phyloP scores from a whole-genome alignment of 2,113 vertebrate genomes.

The Recurvirostra avosetta region DNA sequence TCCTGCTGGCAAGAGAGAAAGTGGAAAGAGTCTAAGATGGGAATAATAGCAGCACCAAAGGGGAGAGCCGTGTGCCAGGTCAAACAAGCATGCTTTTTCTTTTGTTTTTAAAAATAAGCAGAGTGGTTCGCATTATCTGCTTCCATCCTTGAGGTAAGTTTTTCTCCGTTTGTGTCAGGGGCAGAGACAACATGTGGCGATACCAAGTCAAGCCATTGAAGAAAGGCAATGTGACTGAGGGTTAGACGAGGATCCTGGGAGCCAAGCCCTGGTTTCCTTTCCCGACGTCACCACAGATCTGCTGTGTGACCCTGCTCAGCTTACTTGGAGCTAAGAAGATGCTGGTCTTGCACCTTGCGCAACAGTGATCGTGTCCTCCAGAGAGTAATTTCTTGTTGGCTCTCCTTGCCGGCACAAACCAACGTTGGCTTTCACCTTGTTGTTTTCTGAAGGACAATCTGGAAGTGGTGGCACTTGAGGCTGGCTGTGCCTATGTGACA shows the following conservation, averaged over 20 bases:
- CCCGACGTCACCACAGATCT: neutral
- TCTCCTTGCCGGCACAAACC: neutral
- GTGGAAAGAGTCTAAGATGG: constrained; percentile 1
- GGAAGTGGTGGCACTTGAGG: neutral
- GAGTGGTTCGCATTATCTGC: neutral
- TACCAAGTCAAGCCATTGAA: neutral
- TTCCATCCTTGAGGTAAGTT: neutral
- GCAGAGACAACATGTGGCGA: accelerated
- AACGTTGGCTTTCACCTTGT: neutral
- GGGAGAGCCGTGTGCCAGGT: neutral
- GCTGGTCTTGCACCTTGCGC: neutral
- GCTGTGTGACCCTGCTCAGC: accelerated
- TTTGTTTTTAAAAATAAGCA: neutral
- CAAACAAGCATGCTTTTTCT: neutral
- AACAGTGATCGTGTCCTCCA: accelerated
- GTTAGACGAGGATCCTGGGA: neutral
- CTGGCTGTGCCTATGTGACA: neutral
- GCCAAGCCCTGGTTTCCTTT: neutral
- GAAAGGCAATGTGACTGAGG: neutral
- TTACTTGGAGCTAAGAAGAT: neutral
- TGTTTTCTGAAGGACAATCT: neutral
- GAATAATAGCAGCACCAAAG: neutral
- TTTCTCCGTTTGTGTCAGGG: neutral
- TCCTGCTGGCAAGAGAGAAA: constrained; percentile 53
- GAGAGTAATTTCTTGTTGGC: neutral